Percentiles rank a stretch among this genome's conserved stretches.
Conservation (phyloP, 2,888 invertebrate species). For the Salticus scenicus region DNA sequence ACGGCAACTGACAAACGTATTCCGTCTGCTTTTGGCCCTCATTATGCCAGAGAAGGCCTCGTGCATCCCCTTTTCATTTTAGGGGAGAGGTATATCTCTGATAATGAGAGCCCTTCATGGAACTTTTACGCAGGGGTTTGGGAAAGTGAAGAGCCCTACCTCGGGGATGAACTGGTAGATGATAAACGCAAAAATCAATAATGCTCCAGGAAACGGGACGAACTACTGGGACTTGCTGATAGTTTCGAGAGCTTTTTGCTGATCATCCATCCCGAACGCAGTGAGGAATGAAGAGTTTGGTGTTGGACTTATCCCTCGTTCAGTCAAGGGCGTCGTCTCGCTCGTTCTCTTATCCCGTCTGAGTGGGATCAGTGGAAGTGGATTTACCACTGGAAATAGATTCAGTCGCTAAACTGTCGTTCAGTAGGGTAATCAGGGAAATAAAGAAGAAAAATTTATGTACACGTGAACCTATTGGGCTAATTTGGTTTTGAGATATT, state of each 20-base stretch:
- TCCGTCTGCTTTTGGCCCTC: slow-evolving; percentile 15
- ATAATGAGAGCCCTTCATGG: slow-evolving; percentile 63
- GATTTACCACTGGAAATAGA: background rate
- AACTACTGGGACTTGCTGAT: slow-evolving; percentile 35
- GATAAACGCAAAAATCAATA: slow-evolving; percentile 63
- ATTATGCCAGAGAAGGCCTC: slow-evolving; percentile 37
- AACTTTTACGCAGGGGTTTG: slow-evolving; percentile 46
- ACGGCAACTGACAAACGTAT: slow-evolving; percentile 44
- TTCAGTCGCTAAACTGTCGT: background rate
- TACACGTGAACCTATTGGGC: no score
- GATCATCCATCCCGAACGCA: background rate
- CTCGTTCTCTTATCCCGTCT: background rate
- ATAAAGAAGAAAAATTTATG: no score
- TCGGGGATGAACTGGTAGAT: background rate
- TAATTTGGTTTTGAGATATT: no score
- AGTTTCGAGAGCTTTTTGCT: slow-evolving; percentile 37
- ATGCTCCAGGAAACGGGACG: slow-evolving; percentile 24
- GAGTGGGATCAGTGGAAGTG: background rate
- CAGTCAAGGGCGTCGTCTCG: background rate
- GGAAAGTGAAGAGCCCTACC: slow-evolving; percentile 13
- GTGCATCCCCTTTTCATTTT: no score
- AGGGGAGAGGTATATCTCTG: slow-evolving; percentile 42
- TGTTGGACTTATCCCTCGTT: slow-evolving; percentile 12
- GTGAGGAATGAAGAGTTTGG: background rate
- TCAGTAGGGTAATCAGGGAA: background rate